Conservation (phyloP, 2,113 vertebrate genomes). For the Nicator chloris region DNA sequence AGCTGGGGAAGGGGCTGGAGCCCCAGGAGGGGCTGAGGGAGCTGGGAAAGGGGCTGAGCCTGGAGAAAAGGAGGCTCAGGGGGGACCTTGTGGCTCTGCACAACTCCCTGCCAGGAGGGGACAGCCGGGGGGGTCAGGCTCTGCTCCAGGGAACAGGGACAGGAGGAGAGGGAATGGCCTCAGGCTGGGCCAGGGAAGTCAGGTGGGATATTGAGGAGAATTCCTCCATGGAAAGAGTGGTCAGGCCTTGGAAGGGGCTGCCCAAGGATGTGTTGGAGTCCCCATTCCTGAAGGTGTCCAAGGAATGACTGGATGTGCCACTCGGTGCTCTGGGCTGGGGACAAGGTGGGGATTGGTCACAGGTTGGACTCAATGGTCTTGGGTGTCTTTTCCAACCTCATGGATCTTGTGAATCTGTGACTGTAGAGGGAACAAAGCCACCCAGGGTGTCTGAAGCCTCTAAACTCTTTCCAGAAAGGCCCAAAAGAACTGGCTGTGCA, state of each 20-base stretch:
- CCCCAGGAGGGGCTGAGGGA: background rate
- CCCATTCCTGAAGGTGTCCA: background rate
- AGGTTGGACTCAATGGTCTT: accelerated
- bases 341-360: accelerated
- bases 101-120: background rate
- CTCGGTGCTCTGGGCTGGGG: background rate
- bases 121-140: background rate
- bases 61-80: background rate
- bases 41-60: background rate
- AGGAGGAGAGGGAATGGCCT: background rate
- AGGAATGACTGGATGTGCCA: accelerated
- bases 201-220: accelerated
- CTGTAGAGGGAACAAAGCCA: background rate
- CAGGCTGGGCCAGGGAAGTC: too few relatives aligned
- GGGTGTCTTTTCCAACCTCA: background rate
- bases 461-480: background rate
- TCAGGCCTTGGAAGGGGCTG: accelerated
- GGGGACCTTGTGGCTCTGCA: background rate
- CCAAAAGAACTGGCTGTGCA: too few relatives aligned
- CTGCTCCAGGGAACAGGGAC: background rate
- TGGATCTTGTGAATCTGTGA: background rate
- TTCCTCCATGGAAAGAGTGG: accelerated
- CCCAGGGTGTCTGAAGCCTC: background rate
- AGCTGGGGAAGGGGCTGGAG: background rate
- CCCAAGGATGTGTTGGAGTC: background rate